phyloP scores from a whole-genome alignment of 1,140 invertebrate genomes.

The Rhyacophila brunnea region DNA sequence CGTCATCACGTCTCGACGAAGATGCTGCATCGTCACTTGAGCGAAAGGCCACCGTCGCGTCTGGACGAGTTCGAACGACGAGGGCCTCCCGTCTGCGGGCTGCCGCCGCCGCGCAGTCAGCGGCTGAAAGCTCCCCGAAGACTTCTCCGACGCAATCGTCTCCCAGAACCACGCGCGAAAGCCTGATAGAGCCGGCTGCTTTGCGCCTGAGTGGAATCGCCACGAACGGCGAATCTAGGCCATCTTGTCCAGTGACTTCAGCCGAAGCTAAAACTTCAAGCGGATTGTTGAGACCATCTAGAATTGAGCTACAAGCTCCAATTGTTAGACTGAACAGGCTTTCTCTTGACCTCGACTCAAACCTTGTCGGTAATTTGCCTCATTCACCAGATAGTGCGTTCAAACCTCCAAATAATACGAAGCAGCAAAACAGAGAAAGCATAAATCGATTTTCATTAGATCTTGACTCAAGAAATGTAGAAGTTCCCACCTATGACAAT shows the following conservation, averaged over 20 bases:
- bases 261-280: too few species aligned
- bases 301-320: too few species aligned
- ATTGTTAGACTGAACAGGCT: background rate
- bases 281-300: too few species aligned
- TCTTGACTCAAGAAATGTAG: too few species aligned
- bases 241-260: too few species aligned
- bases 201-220: too few species aligned
- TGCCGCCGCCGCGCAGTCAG: constrained; percentile 48
- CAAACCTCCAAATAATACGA: background rate
- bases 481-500: too few species aligned
- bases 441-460: too few species aligned
- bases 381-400: constrained; percentile 3
- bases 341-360: constrained; percentile 1
- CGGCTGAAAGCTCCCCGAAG: constrained; percentile 38
- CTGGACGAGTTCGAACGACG: constrained; percentile 62
- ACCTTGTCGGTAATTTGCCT: constrained; percentile 5
- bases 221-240: too few species aligned
- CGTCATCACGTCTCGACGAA: background rate
- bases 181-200: constrained; percentile 31
- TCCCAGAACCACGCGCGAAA: constrained; percentile 45
- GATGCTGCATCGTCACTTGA: background rate
- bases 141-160: background rate
- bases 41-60: constrained; percentile 40
- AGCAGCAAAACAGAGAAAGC: too few species aligned
- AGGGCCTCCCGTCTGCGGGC: constrained; percentile 68